Evolutionary conservation across 2,113 vertebrate species (phyloP).

Genomic region (Onychostoma macrolepis): DNA sequence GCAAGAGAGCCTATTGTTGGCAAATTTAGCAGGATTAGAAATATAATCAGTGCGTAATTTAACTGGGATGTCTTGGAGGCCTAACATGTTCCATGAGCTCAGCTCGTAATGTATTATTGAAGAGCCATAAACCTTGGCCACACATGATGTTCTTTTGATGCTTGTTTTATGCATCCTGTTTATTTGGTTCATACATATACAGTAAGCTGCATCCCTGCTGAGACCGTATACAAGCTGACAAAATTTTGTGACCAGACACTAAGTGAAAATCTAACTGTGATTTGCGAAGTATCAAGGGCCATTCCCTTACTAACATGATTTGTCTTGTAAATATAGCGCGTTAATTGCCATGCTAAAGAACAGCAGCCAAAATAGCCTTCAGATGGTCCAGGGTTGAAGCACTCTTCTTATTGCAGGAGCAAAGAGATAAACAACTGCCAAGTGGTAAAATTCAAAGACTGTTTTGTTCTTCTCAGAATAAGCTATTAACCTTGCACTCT

Average conservation of each 20-base stretch:
- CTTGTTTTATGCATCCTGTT: not conserved
- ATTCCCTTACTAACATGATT: not conserved
- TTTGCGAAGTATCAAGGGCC: constrained; percentile 5
- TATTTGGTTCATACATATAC: constrained; percentile 4
- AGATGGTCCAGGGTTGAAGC: not conserved
- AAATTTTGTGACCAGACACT: constrained; percentile 5
- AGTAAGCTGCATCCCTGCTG: not conserved
- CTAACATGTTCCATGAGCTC: not conserved
- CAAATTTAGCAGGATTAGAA: not conserved
- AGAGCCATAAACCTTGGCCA: constrained; percentile 7
- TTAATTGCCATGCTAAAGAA: constrained; percentile 31
- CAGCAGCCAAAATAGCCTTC: constrained; percentile 12
- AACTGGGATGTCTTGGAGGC: not conserved
- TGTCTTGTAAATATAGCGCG: not conserved
- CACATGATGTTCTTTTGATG: not conserved
- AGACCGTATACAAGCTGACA: not conserved
- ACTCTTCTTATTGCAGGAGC: not conserved
- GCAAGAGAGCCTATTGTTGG: not conserved
- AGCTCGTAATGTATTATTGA: not conserved
- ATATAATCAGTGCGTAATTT: not conserved
- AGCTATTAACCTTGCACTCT: constrained; percentile 44
- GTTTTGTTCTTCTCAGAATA: constrained; percentile 42
- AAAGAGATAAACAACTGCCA: constrained; percentile 29
- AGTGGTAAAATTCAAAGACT: constrained; percentile 27
- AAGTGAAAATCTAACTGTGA: not conserved